These are phyloP conservation scores for Tragulus kanchil DNA, from an alignment of 2,113 vertebrate species.

Conservation along the genomic window DNA sequence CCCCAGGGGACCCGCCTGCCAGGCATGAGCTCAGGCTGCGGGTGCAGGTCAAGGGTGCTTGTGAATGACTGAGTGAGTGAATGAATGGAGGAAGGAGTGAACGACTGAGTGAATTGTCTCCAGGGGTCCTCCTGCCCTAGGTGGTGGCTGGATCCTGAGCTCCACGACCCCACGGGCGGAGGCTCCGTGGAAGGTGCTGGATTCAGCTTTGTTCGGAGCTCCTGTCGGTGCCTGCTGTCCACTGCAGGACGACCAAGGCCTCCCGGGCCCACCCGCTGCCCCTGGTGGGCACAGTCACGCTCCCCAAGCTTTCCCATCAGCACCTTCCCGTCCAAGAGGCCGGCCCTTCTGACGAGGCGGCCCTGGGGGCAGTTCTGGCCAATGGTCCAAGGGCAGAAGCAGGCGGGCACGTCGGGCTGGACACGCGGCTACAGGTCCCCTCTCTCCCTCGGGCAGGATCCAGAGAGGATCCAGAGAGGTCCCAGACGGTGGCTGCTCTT, in stretches of 20 bases:
- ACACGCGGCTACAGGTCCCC: background rate
- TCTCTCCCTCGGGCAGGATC: background rate
- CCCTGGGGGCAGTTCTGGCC: background rate
- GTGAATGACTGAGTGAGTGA: background rate
- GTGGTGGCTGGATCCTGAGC: background rate
- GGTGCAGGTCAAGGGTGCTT: background rate
- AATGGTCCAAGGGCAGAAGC: background rate
- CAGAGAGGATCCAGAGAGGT: background rate
- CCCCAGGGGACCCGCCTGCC: background rate
- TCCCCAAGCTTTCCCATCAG: background rate
- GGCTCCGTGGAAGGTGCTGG: background rate
- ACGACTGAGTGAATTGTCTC: background rate
- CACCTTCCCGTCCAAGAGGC: background rate
- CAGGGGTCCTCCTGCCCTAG: background rate
- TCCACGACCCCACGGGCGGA: background rate
- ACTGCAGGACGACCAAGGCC: too few species aligned
- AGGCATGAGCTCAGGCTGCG: background rate
- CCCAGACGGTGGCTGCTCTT: background rate
- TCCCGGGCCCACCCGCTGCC: background rate
- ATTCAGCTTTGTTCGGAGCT: background rate
- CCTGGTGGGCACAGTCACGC: background rate
- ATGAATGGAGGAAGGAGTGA: background rate
- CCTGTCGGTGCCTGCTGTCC: background rate
- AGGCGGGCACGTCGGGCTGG: accelerated
- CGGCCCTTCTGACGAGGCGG: background rate